Evolutionary conservation across 30 jellyfish, hydroid and myxozoan genomes (phyloP).

Genomic region (Sanderia malayensis): DNA sequence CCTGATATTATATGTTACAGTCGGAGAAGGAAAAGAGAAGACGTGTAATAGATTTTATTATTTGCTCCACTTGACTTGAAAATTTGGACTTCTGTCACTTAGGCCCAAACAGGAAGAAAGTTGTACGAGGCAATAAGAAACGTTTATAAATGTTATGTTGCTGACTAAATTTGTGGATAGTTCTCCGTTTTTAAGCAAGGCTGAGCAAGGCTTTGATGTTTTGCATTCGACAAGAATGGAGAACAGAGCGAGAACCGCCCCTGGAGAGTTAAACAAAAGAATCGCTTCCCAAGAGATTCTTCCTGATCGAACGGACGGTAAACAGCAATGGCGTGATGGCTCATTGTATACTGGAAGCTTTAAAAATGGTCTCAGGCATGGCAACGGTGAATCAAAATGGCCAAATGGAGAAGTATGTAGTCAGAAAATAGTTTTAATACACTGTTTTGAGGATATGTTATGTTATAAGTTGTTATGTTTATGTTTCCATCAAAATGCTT

Average conservation of each 20-base stretch:
- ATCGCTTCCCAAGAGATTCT: not conserved
- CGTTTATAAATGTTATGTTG: no score
- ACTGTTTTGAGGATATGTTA: no score
- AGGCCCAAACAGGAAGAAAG: no score
- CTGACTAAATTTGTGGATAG: not conserved
- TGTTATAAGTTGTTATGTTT: no score
- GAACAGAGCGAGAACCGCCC: not conserved
- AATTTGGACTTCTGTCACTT: no score
- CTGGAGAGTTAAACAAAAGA: not conserved
- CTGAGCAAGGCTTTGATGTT: not conserved
- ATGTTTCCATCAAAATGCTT: no score
- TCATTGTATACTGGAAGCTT: slow-evolving; percentile 61
- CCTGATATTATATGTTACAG: no score
- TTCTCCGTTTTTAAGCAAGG: not conserved
- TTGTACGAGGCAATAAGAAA: no score
- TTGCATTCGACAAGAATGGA: not conserved
- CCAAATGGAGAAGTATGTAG: slow-evolving; percentile 77
- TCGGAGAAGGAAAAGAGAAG: no score
- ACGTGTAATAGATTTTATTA: no score
- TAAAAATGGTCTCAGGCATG: slow-evolving; percentile 70
- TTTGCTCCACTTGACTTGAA: no score
- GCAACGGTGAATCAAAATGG: slow-evolving; percentile 78
- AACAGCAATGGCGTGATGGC: slow-evolving; percentile 74
- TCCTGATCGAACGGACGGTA: slow-evolving; percentile 4
- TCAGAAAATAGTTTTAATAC: not conserved